Percentiles rank a stretch among this genome's conserved stretches.
Conservation (phyloP, 30 jellyfish, hydroid and myxozoan genomes). For the Phacellophora camtschatica region DNA sequence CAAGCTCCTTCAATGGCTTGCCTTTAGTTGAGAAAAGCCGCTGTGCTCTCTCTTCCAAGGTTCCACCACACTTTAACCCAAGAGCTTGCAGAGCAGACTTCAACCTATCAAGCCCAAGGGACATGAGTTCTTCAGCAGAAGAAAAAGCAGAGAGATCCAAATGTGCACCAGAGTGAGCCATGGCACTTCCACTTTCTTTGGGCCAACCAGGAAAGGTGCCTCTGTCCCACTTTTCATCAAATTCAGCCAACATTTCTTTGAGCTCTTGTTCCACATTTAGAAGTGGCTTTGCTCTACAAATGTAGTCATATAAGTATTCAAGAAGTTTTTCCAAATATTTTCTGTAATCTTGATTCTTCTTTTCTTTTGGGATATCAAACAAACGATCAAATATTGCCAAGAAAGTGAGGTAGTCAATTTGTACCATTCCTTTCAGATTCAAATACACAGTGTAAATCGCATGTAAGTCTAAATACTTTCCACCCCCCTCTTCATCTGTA, state of each 20-base stretch:
- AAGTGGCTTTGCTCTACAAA: conserved; percentile 83
- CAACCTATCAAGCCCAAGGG: conserved; percentile 93
- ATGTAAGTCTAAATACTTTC: conserved; percentile 92
- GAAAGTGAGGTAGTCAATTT: conserved; percentile 84
- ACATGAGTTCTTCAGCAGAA: conserved; percentile 93
- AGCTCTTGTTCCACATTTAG: conserved; percentile 81
- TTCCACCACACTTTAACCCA: conserved; percentile 92
- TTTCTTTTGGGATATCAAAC: conserved; percentile 85
- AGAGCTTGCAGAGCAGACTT: conserved; percentile 90
- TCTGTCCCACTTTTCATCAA: conserved; percentile 72
- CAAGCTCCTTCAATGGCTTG: conserved; percentile 59
- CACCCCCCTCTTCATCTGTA: conserved; percentile 96
- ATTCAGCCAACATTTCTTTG: conserved; percentile 66
- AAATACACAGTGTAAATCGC: conserved; percentile 74
- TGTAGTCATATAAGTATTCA: conserved; percentile 78
- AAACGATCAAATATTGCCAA: conserved; percentile 80
- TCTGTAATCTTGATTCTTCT: conserved; percentile 78
- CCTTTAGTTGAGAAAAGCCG: conserved; percentile 85
- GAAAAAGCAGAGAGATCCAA: conserved; percentile 89
- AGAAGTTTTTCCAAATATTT: conserved; percentile 69
- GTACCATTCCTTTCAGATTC: conserved; percentile 80
- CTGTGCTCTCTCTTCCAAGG: conserved; percentile 91
- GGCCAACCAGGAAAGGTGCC: conserved; percentile 99
- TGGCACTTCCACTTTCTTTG: conserved; percentile 95
- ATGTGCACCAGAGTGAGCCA: conserved; percentile 90